Percentiles rank a stretch among this genome's conserved stretches.
phyloP scores from a whole-genome alignment of 1,140 invertebrate genomes.

The Tetragnatha versicolor region DNA sequence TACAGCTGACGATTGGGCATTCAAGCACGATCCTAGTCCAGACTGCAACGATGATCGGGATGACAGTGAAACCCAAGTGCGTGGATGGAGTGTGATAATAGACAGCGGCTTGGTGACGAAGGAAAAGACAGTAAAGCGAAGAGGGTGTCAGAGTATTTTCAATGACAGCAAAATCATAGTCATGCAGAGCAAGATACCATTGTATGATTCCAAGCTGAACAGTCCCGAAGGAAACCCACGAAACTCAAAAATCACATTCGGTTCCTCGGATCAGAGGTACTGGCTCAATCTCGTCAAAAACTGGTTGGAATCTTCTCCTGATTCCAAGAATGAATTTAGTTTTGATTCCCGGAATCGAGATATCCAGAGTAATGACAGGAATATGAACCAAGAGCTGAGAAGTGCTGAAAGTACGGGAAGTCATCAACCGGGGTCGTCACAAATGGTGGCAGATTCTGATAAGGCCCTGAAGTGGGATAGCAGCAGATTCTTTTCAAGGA shows the following conservation, averaged over 20 bases:
- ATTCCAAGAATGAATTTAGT: neutral
- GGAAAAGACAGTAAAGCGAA: conserved; percentile 45
- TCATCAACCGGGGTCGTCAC: no score
- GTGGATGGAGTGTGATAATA: conserved; percentile 48
- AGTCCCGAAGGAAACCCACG: neutral
- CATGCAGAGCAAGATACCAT: neutral
- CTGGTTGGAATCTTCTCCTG: conserved; percentile 4
- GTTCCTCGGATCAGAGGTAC: conserved; percentile 34
- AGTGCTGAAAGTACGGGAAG: neutral
- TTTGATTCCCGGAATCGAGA: neutral
- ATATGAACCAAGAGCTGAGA: neutral
- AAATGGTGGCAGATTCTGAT: neutral
- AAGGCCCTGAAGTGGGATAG: conserved; percentile 1
- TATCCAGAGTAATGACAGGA: neutral
- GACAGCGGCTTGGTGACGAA: conserved; percentile 33
- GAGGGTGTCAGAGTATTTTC: neutral
- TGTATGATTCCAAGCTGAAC: neutral
- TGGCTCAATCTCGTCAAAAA: conserved; percentile 37
- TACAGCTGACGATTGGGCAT: conserved; percentile 11
- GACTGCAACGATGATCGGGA: conserved; percentile 31
- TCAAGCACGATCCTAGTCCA: conserved; percentile 28
- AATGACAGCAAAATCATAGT: conserved; percentile 9
- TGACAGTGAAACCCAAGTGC: neutral
- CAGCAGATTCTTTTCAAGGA: neutral
- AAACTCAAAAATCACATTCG: conserved; percentile 8